phyloP scores from a whole-genome alignment of 1,140 invertebrate genomes.

The Chrysomallon squamiferum region DNA sequence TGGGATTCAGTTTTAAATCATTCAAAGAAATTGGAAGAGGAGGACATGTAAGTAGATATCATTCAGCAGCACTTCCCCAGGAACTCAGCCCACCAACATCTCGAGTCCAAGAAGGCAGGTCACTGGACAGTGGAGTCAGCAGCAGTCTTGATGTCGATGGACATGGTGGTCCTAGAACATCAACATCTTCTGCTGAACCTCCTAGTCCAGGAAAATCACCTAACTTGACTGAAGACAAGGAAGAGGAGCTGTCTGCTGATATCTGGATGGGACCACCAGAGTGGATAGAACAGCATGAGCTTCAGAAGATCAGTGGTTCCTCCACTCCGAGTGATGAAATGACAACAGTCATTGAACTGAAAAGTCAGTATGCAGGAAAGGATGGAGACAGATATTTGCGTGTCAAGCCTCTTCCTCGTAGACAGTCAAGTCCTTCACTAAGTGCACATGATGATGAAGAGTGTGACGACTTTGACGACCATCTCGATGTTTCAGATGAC shows the following conservation, averaged over 20 bases:
- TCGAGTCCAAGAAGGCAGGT: slow-evolving; percentile 31
- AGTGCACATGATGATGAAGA: slow-evolving; percentile 37
- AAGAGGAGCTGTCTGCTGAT: slow-evolving; percentile 34
- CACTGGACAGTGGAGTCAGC: slow-evolving; percentile 47
- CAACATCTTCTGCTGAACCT: slow-evolving; percentile 43
- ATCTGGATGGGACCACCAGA: slow-evolving; percentile 58
- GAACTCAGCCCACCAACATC: slow-evolving; percentile 40
- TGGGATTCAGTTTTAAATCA: slow-evolving; percentile 44
- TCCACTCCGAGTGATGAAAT: slow-evolving; percentile 19
- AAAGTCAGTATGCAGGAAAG: slow-evolving; percentile 26
- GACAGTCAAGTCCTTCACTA: slow-evolving; percentile 53
- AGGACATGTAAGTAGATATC: slow-evolving; percentile 22
- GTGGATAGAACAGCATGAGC: slow-evolving; percentile 51
- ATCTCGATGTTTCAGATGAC: slow-evolving; percentile 21
- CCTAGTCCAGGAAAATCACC: slow-evolving; percentile 39
- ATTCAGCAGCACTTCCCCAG: slow-evolving; percentile 19
- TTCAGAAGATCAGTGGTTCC: slow-evolving; percentile 17
- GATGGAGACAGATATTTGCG: slow-evolving; percentile 32
- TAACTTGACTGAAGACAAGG: slow-evolving; percentile 22
- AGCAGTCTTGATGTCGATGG: slow-evolving; percentile 37
- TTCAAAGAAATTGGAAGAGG: slow-evolving; percentile 39
- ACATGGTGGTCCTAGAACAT: slow-evolving; percentile 26
- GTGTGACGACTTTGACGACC: slow-evolving; percentile 39
- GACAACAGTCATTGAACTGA: slow-evolving; percentile 37
- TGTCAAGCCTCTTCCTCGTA: slow-evolving; percentile 36